Base-by-base conservation (phyloP, 2,888 invertebrate species). In the Mesorhabditis belari region DNA sequence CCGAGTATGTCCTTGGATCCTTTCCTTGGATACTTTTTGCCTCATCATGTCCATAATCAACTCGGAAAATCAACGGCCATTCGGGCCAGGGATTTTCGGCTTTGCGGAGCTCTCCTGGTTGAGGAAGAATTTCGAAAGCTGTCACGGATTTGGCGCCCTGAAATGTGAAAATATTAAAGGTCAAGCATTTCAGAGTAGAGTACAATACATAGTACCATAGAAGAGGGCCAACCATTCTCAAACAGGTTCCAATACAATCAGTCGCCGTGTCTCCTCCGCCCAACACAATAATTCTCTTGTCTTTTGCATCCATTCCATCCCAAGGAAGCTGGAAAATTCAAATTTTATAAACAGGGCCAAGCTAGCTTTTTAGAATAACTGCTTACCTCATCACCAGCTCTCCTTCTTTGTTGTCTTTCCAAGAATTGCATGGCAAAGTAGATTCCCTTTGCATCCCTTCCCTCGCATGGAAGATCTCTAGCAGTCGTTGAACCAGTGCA, bases 1-100 rank as follows among this genome's bases (percentile, higher is more conserved):
- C 91, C 69, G 89, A 90, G 85, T 91, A 98, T 76, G 89, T 88
- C 60, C 96, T 86, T 2, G 96, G 98, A 84, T 98, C 96, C 49
- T 88, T 87, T 12, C 93, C 94, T 81, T 88, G 90, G 60, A 68
- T 67, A 27, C 58, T 61, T 80, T 89, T 89, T n/a, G 91, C 87
- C 84, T 98, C 98, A 77, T 96, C 95, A 80, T 98, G 96, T 0
- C 98, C 98, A 81, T 98, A 98, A 83, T 98, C 98, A 25, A 95
- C 90, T 74, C 90, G 88, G 86, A 96, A 95, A 25, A 94, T 90
- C 80, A 91, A 87, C 0, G 96, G 96, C 89, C 91, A 98, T 81
- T 95, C 92, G 3, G 96, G 98, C 98, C 98, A 98, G 0, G 96
- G 96, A 84, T 98, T 98, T 82, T 92, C 92, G 19, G 85, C 85